Conservation (phyloP, 2,888 invertebrate species). For the Teleogryllus oceanicus region DNA sequence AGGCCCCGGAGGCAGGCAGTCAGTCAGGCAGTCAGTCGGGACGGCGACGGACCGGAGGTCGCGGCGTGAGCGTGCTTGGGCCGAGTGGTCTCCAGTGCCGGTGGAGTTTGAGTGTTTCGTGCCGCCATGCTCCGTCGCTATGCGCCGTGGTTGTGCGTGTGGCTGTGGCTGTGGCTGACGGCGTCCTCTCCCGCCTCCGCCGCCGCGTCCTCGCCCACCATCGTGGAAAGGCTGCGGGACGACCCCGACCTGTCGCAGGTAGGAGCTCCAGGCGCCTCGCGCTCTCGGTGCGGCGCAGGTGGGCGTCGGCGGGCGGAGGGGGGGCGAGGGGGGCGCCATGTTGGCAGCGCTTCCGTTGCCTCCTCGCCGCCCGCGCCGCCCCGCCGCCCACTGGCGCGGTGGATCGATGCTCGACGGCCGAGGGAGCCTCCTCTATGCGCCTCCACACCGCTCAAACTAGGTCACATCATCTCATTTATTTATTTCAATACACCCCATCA, state of each 20-base stretch:
- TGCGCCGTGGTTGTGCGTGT: not conserved
- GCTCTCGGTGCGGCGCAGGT: not conserved
- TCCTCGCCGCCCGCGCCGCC: no score
- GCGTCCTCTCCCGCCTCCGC: not conserved
- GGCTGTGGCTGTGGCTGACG: not conserved
- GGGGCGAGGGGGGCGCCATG: not conserved
- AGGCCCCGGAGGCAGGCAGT: not conserved
- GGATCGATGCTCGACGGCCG: no score
- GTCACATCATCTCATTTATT: no score
- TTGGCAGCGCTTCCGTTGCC: not conserved
- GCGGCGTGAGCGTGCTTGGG: not conserved
- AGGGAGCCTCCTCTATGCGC: no score
- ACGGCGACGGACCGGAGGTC: not conserved
- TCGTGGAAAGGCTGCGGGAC: constrained; percentile 61
- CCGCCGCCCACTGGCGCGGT: no score
- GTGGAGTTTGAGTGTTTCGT: not conserved
- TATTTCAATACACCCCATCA: no score
- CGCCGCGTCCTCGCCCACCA: constrained; percentile 44
- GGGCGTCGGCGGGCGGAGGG: not conserved
- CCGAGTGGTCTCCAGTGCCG: not conserved
- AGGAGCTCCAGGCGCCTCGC: constrained; percentile 39
- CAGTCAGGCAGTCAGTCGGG: not conserved
- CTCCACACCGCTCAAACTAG: no score
- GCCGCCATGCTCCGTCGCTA: not conserved
- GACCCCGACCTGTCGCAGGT: constrained; percentile 68